These are phyloP conservation scores for Rhinoptilus africanus DNA, from an alignment of 2,113 vertebrate genomes.

Conservation along the genomic window DNA sequence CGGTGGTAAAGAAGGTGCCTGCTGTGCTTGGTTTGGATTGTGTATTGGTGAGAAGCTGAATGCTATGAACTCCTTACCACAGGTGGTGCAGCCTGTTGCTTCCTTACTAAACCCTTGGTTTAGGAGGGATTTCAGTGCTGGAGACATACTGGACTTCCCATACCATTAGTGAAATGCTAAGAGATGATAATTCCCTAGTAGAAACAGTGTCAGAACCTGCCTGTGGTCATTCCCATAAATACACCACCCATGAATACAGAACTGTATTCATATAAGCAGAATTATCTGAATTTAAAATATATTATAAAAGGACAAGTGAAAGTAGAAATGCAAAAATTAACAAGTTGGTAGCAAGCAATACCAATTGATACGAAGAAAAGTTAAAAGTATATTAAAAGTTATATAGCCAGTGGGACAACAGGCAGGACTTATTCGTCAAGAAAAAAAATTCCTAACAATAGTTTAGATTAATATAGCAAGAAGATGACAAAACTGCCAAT, in stretches of 20 bases:
- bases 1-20: not conserved
- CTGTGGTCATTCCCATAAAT: not conserved
- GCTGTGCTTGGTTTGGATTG: not conserved
- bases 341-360: not conserved
- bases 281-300: not conserved
- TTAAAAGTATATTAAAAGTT: not conserved
- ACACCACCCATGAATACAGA: not conserved
- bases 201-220: not conserved
- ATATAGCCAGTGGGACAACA: not conserved
- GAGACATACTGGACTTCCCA: not conserved
- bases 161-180: not conserved
- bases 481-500: not conserved
- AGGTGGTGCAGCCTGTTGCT: not conserved
- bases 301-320: not conserved
- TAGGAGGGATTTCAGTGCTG: not conserved
- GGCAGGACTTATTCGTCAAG: not conserved
- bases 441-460: not conserved
- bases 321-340: not conserved
- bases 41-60: not conserved
- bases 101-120: not conserved
- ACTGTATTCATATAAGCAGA: not conserved
- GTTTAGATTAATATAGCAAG: not conserved
- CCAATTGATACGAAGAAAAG: accelerated
- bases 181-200: not conserved
- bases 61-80: not conserved